phyloP scores from a whole-genome alignment of 2,113 vertebrate species.

The Irena cyanogastra region DNA sequence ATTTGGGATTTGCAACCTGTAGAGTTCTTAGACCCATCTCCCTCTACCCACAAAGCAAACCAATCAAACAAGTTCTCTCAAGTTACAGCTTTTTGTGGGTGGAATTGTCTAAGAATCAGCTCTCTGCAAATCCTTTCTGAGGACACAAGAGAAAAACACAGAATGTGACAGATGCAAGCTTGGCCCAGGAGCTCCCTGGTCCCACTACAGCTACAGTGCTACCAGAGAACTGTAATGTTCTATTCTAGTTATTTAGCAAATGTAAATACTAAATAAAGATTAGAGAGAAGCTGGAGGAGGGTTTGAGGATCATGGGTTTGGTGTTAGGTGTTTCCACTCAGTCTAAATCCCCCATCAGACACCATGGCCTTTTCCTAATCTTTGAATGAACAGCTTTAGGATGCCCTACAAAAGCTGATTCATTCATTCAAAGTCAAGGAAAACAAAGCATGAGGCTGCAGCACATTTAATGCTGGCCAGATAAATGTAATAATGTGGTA shows the following conservation, averaged over 20 bases:
- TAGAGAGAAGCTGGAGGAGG: neutral
- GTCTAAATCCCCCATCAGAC: neutral
- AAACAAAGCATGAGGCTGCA: neutral
- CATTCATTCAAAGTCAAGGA: neutral
- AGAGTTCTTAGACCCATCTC: neutral
- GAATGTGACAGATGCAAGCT: neutral
- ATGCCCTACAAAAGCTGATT: neutral
- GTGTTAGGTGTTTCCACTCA: neutral
- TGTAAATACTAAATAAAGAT: neutral
- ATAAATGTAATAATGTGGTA: constrained; percentile 44
- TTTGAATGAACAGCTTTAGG: neutral
- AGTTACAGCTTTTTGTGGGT: neutral
- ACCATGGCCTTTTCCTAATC: neutral
- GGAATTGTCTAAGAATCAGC: neutral
- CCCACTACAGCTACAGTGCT: neutral
- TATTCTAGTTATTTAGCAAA: neutral
- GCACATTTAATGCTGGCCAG: neutral
- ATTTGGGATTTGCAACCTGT: neutral
- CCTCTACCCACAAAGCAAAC: neutral
- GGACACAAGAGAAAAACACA: neutral
- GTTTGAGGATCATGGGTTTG: neutral
- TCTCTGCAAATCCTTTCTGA: neutral
- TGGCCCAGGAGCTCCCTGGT: neutral
- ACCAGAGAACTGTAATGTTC: neutral
- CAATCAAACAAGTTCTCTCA: neutral